phyloP scores from a whole-genome alignment of 2,113 vertebrate genomes.

The Cebidichthys violaceus region DNA sequence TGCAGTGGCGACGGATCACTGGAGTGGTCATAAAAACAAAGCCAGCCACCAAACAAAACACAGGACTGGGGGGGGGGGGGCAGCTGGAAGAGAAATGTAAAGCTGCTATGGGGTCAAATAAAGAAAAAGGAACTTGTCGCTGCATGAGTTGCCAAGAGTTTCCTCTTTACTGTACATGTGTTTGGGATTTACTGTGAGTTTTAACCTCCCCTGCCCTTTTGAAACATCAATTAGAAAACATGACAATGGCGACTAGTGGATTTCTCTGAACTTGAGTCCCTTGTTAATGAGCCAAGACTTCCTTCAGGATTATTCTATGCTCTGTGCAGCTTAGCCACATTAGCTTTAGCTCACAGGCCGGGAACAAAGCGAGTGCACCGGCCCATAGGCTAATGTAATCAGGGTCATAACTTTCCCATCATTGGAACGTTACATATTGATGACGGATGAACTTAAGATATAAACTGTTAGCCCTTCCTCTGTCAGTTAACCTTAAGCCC shows the following conservation, averaged over 20 bases:
- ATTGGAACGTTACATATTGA: constrained; percentile 65
- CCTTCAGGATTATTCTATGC: constrained; percentile 67
- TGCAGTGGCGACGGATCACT: constrained; percentile 76
- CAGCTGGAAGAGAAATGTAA: constrained; percentile 39
- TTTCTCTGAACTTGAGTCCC: constrained; percentile 64
- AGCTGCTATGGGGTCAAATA: constrained; percentile 9
- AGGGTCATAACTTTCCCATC: constrained; percentile 77
- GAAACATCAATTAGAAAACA: constrained; percentile 34
- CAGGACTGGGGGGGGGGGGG: background rate
- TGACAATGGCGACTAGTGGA: constrained; percentile 20
- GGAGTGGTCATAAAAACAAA: constrained; percentile 80
- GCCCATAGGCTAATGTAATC: constrained; percentile 62
- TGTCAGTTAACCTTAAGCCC: constrained; percentile 22
- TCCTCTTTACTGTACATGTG: constrained; percentile 1
- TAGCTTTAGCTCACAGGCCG: constrained; percentile 61
- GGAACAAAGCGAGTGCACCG: constrained; percentile 76
- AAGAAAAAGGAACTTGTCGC: constrained; percentile 26
- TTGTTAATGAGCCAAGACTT: constrained; percentile 70
- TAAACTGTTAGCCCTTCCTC: constrained; percentile 48
- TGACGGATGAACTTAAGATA: constrained; percentile 44
- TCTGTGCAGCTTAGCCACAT: constrained; percentile 66
- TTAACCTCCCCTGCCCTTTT: constrained; percentile 25
- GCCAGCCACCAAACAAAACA: constrained; percentile 63
- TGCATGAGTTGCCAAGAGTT: constrained; percentile 16
- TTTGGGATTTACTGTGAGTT: constrained; percentile 44